These are phyloP conservation scores for Sipha maydis DNA, from an alignment of 2,888 invertebrate species.

Conservation along the genomic window DNA sequence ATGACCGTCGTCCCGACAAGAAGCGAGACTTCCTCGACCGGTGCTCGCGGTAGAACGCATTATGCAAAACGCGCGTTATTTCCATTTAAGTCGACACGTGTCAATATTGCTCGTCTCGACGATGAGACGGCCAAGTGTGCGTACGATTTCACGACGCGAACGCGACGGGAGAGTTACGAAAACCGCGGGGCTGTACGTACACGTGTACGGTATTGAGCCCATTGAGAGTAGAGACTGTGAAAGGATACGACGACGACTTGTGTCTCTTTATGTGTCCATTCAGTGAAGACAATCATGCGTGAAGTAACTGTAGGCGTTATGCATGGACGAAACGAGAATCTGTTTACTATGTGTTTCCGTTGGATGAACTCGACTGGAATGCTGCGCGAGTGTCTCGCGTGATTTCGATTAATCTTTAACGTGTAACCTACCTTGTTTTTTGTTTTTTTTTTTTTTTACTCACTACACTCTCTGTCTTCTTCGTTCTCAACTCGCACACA, in stretches of 20 bases:
- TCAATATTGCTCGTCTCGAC: too few species aligned
- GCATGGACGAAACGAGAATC: constrained; percentile 61
- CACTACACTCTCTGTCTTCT: neutral
- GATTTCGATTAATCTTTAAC: constrained; percentile 61
- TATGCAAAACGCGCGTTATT: too few species aligned
- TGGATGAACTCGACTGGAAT: constrained; percentile 61
- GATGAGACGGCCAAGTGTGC: too few species aligned
- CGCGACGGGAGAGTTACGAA: too few species aligned
- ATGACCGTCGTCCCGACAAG: too few species aligned
- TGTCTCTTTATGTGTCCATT: constrained; percentile 52
- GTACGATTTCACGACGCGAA: too few species aligned
- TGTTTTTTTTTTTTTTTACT: neutral
- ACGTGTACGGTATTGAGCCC: too few species aligned
- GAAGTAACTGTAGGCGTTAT: constrained; percentile 60
- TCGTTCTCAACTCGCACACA: neutral
- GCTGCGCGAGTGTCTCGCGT: constrained; percentile 56
- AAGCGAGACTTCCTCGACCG: too few species aligned
- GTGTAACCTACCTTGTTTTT: constrained; percentile 32
- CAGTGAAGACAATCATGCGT: constrained; percentile 58
- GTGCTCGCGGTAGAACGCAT: too few species aligned
- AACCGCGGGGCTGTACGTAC: too few species aligned
- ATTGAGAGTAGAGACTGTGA: neutral
- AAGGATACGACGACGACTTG: neutral
- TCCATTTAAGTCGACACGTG: too few species aligned
- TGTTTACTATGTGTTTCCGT: constrained; percentile 59